These are phyloP conservation scores for Callipepla squamata DNA, from an alignment of 2,113 vertebrate genomes.

Conservation along the genomic window DNA sequence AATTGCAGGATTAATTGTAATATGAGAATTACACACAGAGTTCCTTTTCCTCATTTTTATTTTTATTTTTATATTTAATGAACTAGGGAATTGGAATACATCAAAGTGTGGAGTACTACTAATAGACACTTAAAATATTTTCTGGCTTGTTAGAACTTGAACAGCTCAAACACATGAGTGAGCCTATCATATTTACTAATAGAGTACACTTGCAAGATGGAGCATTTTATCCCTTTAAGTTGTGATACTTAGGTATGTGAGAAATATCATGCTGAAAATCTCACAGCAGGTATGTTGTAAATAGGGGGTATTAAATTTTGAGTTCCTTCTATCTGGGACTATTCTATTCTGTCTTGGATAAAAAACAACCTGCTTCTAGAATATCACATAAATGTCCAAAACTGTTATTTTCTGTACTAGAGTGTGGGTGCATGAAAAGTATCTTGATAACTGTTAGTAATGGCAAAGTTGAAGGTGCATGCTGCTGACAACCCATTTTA, in stretches of 20 bases:
- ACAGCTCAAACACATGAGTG: rapidly evolving
- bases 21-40: background rate
- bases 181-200: background rate
- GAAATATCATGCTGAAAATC: background rate
- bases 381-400: background rate
- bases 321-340: background rate
- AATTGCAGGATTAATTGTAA: background rate
- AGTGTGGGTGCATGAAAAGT: background rate
- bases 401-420: background rate
- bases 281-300: background rate
- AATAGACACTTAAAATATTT: background rate
- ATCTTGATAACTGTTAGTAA: background rate
- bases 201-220: background rate
- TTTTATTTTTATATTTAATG: background rate
- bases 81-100: background rate
- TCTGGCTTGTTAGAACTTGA: background rate
- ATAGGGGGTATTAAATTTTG: background rate
- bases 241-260: background rate
- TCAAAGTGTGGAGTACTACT: background rate
- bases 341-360: background rate
- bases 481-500: background rate
- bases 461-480: background rate
- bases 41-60: background rate
- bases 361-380: background rate
- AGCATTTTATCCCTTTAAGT: background rate